Conservation (phyloP, 2,113 vertebrate species). For the Apaloderma vittatum region DNA sequence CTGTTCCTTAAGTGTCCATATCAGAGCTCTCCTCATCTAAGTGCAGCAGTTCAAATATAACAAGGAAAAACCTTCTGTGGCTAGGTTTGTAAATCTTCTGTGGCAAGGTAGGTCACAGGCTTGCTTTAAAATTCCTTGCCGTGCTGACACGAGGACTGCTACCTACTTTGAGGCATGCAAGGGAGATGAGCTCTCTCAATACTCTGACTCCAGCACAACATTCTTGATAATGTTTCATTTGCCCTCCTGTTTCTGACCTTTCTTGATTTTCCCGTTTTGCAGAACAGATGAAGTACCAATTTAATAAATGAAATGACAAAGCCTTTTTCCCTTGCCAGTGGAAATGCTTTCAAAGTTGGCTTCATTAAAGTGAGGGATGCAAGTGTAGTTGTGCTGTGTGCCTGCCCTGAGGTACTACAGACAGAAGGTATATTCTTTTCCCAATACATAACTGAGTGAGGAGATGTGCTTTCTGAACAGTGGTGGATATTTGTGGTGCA, state of each 20-base stretch:
- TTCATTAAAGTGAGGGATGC: not conserved
- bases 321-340: not conserved
- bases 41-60: not conserved
- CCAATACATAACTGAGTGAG: rapidly evolving
- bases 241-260: not conserved
- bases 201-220: not conserved
- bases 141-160: not conserved
- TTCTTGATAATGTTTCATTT: not conserved
- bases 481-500: not conserved
- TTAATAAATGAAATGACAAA: not conserved
- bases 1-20: not conserved
- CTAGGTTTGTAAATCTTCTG: not conserved
- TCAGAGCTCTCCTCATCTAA: not conserved
- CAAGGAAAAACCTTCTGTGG: not conserved
- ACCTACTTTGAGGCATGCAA: not conserved
- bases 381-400: not conserved
- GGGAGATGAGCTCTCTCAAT: not conserved
- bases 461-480: not conserved
- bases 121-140: not conserved
- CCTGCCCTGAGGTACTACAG: not conserved
- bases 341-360: not conserved
- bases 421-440: not conserved
- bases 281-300: not conserved
- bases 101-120: not conserved
- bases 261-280: not conserved